These are phyloP conservation scores for Strix uralensis DNA, from an alignment of 2,113 vertebrate genomes.

Conservation along the genomic window DNA sequence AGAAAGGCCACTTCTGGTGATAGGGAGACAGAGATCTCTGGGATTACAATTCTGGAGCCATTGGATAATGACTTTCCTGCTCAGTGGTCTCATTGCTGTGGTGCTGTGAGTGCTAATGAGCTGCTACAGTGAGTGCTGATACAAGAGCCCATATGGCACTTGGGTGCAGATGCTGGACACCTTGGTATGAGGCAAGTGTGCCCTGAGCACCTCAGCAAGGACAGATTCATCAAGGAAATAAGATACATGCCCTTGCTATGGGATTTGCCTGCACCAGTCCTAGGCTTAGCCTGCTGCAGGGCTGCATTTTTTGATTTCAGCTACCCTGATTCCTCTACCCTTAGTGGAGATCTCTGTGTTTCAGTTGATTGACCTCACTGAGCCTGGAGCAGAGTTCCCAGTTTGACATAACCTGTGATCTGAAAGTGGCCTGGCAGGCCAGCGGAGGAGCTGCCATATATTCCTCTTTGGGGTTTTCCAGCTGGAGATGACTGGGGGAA, in stretches of 20 bases:
- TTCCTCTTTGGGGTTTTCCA: background rate
- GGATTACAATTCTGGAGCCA: background rate
- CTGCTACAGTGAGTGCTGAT: background rate
- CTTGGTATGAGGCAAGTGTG: background rate
- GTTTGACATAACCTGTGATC: too few species aligned
- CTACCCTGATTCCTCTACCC: background rate
- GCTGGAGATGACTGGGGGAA: accelerated
- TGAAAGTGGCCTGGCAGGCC: background rate
- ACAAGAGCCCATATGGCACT: background rate
- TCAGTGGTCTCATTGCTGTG: background rate
- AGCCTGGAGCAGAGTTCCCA: background rate
- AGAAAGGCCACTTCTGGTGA: background rate
- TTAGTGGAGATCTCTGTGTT: background rate
- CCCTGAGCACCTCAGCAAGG: background rate
- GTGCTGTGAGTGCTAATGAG: background rate
- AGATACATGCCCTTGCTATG: background rate
- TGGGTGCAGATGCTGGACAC: background rate
- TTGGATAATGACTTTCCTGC: background rate
- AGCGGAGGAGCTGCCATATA: background rate
- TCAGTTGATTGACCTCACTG: accelerated
- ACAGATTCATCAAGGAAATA: background rate
- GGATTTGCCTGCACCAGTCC: background rate
- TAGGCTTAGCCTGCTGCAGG: background rate
- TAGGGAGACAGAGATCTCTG: background rate
- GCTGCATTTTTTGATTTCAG: background rate